phyloP scores from a whole-genome alignment of 1,140 invertebrate genomes.

The Brachionus sp. region DNA sequence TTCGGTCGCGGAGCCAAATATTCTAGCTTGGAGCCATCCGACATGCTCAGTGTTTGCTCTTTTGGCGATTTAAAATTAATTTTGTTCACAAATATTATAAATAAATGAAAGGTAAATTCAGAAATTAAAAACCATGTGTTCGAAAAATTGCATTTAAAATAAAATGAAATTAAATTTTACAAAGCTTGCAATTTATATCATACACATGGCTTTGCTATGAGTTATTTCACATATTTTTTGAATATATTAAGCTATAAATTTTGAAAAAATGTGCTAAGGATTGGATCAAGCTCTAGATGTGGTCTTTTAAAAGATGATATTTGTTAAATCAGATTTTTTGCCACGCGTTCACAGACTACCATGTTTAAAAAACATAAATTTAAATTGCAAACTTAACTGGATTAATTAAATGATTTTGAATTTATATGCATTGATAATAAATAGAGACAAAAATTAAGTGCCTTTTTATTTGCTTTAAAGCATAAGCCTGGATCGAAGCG shows the following conservation, averaged over 20 bases:
- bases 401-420: background rate
- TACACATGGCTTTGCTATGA: slow-evolving; percentile 16
- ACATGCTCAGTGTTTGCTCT: background rate
- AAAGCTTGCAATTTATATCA: slow-evolving; percentile 23
- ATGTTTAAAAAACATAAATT: slow-evolving; percentile 1
- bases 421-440: background rate
- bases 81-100: background rate
- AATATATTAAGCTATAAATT: background rate
- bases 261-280: slow-evolving; percentile 21
- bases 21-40: slow-evolving; percentile 25
- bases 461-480: background rate
- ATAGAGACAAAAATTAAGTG: background rate
- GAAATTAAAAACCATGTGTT: slow-evolving; percentile 25
- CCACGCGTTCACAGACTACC: background rate
- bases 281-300: background rate
- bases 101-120: background rate
- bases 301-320: background rate
- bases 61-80: background rate
- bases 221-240: slow-evolving; percentile 30
- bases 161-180: slow-evolving; percentile 1
- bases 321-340: background rate
- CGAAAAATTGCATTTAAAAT: background rate
- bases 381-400: background rate
- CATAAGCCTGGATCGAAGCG: background rate
- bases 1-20: background rate